Evolutionary conservation across 92 coral and sea anemone species (phyloP).

Genomic region (Parazoanthus atlanticus): DNA sequence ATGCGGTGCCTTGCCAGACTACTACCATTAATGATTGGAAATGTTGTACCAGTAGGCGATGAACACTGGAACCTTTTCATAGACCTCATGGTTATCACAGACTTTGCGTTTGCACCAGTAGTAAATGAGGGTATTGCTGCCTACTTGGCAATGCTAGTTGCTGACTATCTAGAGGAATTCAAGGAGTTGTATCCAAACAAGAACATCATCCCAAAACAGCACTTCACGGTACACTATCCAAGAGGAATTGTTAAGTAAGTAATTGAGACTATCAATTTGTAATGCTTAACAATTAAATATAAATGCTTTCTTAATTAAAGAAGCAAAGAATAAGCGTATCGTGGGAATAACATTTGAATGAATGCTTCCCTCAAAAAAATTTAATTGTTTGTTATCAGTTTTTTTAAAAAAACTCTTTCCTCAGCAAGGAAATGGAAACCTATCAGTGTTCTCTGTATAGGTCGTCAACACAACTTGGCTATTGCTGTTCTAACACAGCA

Average conservation of each 20-base stretch:
- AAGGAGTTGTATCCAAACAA: slow-evolving; percentile 21
- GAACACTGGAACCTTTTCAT: not conserved
- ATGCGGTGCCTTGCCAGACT: not conserved
- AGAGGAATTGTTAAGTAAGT: slow-evolving; percentile 1
- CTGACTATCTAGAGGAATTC: slow-evolving; percentile 22
- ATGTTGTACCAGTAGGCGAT: not conserved
- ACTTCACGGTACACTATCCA: slow-evolving; percentile 47
- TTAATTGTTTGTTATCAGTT: too few relatives aligned
- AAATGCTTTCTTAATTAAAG: too few relatives aligned
- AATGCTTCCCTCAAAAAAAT: too few relatives aligned
- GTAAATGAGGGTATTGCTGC: slow-evolving; percentile 9
- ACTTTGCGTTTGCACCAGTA: slow-evolving; percentile 36
- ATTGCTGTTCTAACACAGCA: too few relatives aligned
- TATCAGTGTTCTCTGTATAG: too few relatives aligned
- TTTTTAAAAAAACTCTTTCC: too few relatives aligned
- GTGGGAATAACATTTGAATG: too few relatives aligned
- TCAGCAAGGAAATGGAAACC: too few relatives aligned
- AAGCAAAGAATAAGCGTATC: too few relatives aligned
- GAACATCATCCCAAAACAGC: slow-evolving; percentile 29
- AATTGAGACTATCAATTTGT: not conserved
- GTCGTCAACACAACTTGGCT: too few relatives aligned
- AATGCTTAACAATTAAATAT: too few relatives aligned
- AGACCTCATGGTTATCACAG: not conserved
- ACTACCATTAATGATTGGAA: not conserved
- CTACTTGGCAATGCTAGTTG: not conserved